Percentiles rank a stretch among this genome's conserved stretches.
phyloP scores from a whole-genome alignment of 37 sponge, comb jelly and placozoan species.

The Eunapius fragilis region DNA sequence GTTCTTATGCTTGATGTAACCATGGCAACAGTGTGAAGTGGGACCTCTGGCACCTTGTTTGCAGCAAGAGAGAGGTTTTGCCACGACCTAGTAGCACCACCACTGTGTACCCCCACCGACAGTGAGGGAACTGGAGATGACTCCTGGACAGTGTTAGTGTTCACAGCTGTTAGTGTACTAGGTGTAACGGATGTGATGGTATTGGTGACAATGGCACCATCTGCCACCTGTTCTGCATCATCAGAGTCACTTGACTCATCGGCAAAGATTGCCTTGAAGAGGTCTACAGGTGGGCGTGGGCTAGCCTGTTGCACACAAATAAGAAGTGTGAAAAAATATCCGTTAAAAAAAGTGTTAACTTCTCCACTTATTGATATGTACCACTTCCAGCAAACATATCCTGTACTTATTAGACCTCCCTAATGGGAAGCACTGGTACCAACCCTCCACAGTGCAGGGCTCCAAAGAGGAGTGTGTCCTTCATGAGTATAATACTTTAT shows the following conservation, averaged over 20 bases:
- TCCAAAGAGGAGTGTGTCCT: no score
- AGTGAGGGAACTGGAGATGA: no score
- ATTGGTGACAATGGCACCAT: not conserved
- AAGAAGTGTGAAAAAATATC: not conserved
- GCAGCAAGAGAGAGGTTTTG: slow-evolving; percentile 2
- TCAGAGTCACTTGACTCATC: slow-evolving; percentile 70
- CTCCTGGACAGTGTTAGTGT: no score
- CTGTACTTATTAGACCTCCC: not conserved
- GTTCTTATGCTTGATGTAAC: not conserved
- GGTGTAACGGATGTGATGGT: not conserved
- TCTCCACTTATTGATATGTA: not conserved
- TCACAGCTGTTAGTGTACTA: no score
- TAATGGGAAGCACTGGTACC: no score
- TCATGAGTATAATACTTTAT: no score
- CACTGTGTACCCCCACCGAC: not conserved
- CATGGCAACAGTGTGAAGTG: not conserved
- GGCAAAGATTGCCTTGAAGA: slow-evolving; percentile 91
- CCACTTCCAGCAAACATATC: not conserved
- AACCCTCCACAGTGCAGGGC: no score
- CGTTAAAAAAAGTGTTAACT: not conserved
- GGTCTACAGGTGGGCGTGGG: slow-evolving; percentile 78
- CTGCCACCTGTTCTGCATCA: slow-evolving; percentile 3
- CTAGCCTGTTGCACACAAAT: not conserved
- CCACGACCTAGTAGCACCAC: not conserved
- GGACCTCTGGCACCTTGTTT: not conserved